These are phyloP conservation scores for Labeo catla DNA, from an alignment of 2,113 vertebrate genomes.

Conservation along the genomic window DNA sequence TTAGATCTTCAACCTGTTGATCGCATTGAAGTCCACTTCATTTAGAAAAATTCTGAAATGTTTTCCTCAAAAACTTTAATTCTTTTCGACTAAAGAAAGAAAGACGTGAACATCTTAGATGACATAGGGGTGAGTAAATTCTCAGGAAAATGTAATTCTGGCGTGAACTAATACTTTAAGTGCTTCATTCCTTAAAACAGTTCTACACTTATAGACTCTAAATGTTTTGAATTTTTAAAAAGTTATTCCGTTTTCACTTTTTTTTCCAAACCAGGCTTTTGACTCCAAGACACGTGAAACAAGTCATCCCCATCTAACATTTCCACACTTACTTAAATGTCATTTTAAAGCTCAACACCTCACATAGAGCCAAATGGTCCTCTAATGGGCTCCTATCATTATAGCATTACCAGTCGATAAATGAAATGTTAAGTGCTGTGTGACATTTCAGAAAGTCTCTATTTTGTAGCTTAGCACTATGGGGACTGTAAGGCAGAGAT, in stretches of 20 bases:
- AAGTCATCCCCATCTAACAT: slow-evolving; percentile 57
- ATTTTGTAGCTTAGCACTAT: slow-evolving; percentile 54
- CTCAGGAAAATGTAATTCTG: too few species aligned
- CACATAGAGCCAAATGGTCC: slow-evolving; percentile 63
- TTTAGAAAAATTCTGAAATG: too few species aligned
- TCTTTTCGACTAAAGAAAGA: too few species aligned
- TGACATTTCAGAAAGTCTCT: slow-evolving; percentile 57
- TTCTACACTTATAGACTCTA: neutral
- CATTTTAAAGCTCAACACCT: slow-evolving; percentile 65
- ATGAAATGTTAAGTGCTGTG: slow-evolving; percentile 59
- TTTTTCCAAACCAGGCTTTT: neutral
- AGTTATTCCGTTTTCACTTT: neutral
- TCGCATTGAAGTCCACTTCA: too few species aligned
- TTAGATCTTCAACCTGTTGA: too few species aligned
- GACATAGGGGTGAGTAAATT: too few species aligned
- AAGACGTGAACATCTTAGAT: too few species aligned
- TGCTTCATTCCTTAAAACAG: neutral
- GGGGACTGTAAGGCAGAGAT: slow-evolving; percentile 26
- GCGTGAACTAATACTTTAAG: neutral
- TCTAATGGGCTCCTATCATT: slow-evolving; percentile 65
- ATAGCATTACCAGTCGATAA: slow-evolving; percentile 51
- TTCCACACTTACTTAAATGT: slow-evolving; percentile 68
- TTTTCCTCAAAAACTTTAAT: too few species aligned
- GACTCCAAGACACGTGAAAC: slow-evolving; percentile 34
- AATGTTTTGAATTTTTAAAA: neutral